A percentile compares a stretch with the other conserved stretches of the same genome.
These are phyloP conservation scores for Anseranas semipalmata DNA, from an alignment of 2,113 vertebrate species.

Conservation along the genomic window DNA sequence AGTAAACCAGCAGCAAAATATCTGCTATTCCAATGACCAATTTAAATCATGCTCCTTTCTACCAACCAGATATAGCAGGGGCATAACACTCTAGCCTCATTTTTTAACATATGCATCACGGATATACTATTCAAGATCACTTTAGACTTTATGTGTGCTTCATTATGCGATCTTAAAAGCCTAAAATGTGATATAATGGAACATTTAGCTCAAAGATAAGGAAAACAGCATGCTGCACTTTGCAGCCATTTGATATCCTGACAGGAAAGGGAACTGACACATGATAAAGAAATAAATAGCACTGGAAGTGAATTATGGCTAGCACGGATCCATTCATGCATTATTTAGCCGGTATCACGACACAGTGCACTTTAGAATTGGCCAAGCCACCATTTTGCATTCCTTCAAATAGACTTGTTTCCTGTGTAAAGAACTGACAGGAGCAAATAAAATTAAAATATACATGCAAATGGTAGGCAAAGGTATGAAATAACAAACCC, in stretches of 20 bases:
- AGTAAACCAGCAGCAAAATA: not conserved
- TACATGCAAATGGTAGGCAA: not conserved
- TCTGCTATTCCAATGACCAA: not conserved
- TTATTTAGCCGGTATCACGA: slow-evolving; percentile 1
- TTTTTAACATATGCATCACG: not conserved
- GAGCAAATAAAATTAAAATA: slow-evolving; percentile 11
- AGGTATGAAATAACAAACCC: slow-evolving; percentile 34
- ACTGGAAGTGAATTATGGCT: not conserved
- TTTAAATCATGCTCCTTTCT: not conserved
- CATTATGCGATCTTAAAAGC: slow-evolving; percentile 30
- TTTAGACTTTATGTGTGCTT: not conserved
- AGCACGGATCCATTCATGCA: not conserved
- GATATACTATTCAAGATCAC: not conserved
- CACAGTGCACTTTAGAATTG: not conserved
- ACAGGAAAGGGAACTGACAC: slow-evolving; percentile 54
- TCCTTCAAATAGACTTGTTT: not conserved
- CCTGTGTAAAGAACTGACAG: not conserved
- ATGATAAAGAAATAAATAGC: slow-evolving; percentile 20
- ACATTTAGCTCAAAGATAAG: slow-evolving; percentile 56
- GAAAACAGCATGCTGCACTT: not conserved
- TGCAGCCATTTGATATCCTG: slow-evolving; percentile 55
- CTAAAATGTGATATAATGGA: slow-evolving; percentile 39
- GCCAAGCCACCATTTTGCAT: slow-evolving; percentile 34
- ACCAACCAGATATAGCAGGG: not conserved
- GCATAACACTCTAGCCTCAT: not conserved